Evolutionary conservation across 2,888 invertebrate genomes (phyloP), one percentile per base, ranked within the genome.

Genomic region (Chirona hameri): DNA sequence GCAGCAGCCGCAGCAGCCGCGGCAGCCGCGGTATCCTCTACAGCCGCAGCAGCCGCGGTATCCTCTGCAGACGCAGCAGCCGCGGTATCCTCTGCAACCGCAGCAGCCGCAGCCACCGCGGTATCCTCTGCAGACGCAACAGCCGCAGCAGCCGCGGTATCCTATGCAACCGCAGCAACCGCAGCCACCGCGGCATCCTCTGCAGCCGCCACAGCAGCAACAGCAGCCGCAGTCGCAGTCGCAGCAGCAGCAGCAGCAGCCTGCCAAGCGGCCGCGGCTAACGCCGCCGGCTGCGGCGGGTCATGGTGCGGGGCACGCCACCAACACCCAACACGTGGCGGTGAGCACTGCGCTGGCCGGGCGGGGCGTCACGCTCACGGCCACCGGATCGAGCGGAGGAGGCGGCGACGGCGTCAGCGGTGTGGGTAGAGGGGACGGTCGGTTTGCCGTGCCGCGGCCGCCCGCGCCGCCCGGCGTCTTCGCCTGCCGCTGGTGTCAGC

Each of bases 401-500:
- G n/a, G n/a, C n/a, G 80, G 69, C 83, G 31, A 82, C 83, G 55
- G 83, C 84, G 46, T 84, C 84, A 60, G 29, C 29, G 14, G 14
- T 29, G 29, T 14, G 39, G 18, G 24, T 12, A 48, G 27, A 9
- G 24, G 29, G 29, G 72, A 3, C 72, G 84, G 84, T 79, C 84
- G 84, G 65, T 84, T 84, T 31, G 81, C 82, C 81, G 82, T 83
- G 72, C 81, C 84, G 27, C 82, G 84, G 29, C 84, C 84, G 85
- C 85, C 85, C 82, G n/a, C 60, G 81, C 57, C 60, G 21, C 79
- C 15, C 60, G 83, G 82, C 79, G 82, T 85, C 27, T 87, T 87
- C 83, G 89, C 89, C 84, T 88, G 90, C 5, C 90, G 90, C 85
- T 89, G 89, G 83, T 89, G 90, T 85, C 87, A 87, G 81, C 90